These are phyloP conservation scores for Danionella dracula DNA, from an alignment of 2,797 vertebrate genomes.

Conservation along the genomic window DNA sequence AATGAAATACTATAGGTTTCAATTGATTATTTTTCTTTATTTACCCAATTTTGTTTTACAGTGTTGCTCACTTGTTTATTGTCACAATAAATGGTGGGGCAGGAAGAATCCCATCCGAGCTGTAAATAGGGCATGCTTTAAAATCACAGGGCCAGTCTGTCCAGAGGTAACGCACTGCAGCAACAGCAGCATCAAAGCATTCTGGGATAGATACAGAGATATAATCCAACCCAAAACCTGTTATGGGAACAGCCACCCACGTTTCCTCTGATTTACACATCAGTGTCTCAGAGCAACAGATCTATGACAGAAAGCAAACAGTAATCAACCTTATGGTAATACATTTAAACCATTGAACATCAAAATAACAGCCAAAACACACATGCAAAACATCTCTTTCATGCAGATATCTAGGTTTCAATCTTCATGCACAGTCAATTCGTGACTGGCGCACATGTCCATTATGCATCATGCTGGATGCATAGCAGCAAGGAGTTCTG, in stretches of 20 bases:
- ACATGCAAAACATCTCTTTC: neutral
- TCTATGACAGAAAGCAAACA: slow-evolving; percentile 49
- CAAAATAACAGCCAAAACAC: too few relatives aligned
- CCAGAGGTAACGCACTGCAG: slow-evolving; percentile 83
- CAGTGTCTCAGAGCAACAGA: slow-evolving; percentile 59
- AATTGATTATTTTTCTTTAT: too few relatives aligned
- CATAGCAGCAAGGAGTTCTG: too few relatives aligned
- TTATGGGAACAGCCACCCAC: slow-evolving; percentile 68
- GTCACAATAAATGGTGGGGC: slow-evolving; percentile 71
- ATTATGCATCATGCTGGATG: too few relatives aligned
- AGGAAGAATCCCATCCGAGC: slow-evolving; percentile 61
- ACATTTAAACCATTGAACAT: too few relatives aligned
- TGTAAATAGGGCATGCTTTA: slow-evolving; percentile 80
- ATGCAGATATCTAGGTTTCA: neutral
- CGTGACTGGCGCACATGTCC: too few relatives aligned
- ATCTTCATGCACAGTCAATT: too few relatives aligned
- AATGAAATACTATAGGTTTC: too few relatives aligned
- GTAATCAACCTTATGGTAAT: neutral
- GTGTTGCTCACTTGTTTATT: neutral
- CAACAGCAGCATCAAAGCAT: slow-evolving; percentile 48
- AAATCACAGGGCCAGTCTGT: slow-evolving; percentile 83
- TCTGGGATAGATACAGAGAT: slow-evolving; percentile 52
- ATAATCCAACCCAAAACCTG: neutral
- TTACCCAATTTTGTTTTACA: too few relatives aligned
- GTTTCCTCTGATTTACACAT: slow-evolving; percentile 38